Base-by-base conservation (phyloP, 2,797 vertebrate genomes). In the Sphenodon punctatus region DNA sequence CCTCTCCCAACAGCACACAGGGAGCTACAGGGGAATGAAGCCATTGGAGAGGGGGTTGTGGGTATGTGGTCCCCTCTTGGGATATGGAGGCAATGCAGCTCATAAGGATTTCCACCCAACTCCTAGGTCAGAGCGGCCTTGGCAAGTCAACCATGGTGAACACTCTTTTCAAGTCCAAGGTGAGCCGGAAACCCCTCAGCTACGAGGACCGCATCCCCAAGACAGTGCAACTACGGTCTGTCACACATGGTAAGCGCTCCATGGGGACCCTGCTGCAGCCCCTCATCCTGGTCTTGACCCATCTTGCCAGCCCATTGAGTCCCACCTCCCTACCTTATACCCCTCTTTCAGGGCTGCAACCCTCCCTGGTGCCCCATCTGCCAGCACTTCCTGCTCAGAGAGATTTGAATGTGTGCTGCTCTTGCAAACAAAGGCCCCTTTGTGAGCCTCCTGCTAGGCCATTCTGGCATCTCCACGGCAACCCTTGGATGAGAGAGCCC, bases 131-230 rank as follows among this genome's bases (percentile, higher is more conserved):
- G 94, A 99, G 98, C 0, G 98, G 98, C 73, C 92, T 99, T 87
- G 98, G 98, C 17, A 99, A 99, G 82, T 99, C 98, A 0, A 99
- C 98, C 0, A 96, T 99, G 91, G 97, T 99, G 88, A 98, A 98
- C 96, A 99, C 98, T 0, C 94, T 99, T 56, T 99, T 99, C 96
- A 99, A 97, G 93, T 98, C 98, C 83, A 98, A 98, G 94, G 96
- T 98, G 87, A 98, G 95, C 93, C 96, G 97, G 73, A 98, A 97
- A 88, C 93, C 93, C 27, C 43, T 96, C 0, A 86, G 92, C 85
- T 94, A 95, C 10, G 94, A 95, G 79, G 96, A 96, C 30, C 95
- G 93, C 43, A 97, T 96, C 58, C 96, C 96, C 75, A 98, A 97
- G 93, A 99, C 98, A 0, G 94, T 99, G 90, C 95, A 97, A 75